A percentile compares a stretch with the other conserved stretches of the same genome.
phyloP scores from a whole-genome alignment of 2,113 vertebrate species.

The Carettochelys insculpta region DNA sequence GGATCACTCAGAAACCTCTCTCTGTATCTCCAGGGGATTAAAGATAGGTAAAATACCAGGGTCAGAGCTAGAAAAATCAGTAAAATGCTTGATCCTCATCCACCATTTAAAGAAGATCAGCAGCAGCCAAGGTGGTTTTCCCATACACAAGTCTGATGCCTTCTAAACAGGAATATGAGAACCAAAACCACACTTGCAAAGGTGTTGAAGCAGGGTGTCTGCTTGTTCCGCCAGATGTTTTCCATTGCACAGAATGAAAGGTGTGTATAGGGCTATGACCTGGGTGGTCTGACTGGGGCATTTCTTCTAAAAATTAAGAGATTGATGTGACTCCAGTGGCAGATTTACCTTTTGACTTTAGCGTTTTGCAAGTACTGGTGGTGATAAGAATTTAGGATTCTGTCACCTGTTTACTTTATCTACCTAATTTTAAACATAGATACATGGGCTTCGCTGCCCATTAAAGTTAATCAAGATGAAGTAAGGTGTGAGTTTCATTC shows the following conservation, averaged over 20 bases:
- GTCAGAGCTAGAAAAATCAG: neutral
- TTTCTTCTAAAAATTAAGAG: constrained; percentile 13
- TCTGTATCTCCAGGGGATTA: neutral
- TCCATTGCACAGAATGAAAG: neutral
- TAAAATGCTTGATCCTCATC: neutral
- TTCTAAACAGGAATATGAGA: neutral
- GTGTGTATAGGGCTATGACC: neutral
- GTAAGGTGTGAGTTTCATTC: neutral
- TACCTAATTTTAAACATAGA: neutral
- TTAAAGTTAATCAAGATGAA: neutral
- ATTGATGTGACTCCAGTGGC: neutral
- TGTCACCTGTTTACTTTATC: constrained; percentile 5
- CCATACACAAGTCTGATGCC: accelerated
- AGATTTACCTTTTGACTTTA: constrained; percentile 17
- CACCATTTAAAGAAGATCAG: neutral
- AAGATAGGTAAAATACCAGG: neutral
- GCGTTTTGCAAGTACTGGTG: constrained; percentile 1
- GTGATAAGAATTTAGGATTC: neutral
- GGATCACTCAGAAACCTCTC: neutral
- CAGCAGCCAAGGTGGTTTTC: neutral
- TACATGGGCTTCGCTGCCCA: neutral
- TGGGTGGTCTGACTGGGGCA: neutral
- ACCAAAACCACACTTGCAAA: neutral
- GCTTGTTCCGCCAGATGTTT: neutral
- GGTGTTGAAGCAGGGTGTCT: neutral